Conservation (phyloP, 2,888 invertebrate genomes). For the Lydus trimaculatus region DNA sequence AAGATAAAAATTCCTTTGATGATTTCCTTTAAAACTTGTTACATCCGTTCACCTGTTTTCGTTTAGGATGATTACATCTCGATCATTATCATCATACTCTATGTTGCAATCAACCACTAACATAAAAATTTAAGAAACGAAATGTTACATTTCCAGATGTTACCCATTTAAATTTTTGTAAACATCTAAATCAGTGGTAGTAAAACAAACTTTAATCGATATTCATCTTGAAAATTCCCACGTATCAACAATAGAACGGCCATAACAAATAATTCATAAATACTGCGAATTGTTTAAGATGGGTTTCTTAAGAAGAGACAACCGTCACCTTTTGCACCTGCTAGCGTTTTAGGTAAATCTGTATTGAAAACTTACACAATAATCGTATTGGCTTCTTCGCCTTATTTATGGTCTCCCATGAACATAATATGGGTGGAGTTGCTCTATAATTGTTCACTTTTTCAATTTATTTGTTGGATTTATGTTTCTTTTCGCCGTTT, state of each 20-base stretch:
- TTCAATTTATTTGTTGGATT: not conserved
- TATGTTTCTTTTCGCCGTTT: not conserved
- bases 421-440: not conserved
- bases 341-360: conserved; percentile 2
- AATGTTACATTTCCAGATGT: not conserved
- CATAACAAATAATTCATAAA: conserved; percentile 1
- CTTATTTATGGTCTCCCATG: not conserved
- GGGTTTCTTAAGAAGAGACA: not conserved
- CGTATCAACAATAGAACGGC: not conserved
- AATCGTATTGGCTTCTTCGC: not conserved
- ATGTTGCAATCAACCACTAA: not conserved
- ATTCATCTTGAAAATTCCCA: conserved; percentile 4
- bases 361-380: not conserved
- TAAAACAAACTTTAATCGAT: no score
- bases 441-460: not conserved
- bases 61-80: conserved; percentile 11
- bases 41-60: conserved; percentile 23
- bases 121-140: not conserved
- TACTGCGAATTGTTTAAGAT: not conserved
- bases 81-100: not conserved
- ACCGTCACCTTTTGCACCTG: not conserved
- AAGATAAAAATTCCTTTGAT: conserved; percentile 3
- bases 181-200: no score
- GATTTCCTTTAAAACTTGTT: conserved; percentile 22
- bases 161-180: not conserved